Evolutionary conservation across 2,888 invertebrate genomes (phyloP).

Genomic region (Punctoribates punctum): DNA sequence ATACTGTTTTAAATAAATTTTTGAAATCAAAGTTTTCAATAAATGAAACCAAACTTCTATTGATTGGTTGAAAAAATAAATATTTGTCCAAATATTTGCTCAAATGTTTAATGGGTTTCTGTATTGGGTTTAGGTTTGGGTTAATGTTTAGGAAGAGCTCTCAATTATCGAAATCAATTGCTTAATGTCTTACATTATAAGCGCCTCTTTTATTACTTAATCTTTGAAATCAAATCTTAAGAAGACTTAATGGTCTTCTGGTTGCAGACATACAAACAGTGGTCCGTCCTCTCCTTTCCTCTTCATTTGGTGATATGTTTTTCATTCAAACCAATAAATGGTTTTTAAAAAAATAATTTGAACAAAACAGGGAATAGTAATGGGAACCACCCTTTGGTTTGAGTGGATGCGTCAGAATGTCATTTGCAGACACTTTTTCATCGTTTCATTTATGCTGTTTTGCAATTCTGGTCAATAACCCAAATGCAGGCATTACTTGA

Average conservation of each 20-base stretch:
- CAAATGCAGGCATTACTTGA: not conserved
- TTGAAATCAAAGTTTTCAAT: too few species aligned
- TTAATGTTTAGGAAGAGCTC: too few species aligned
- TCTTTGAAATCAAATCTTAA: not conserved
- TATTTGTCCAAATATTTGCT: too few species aligned
- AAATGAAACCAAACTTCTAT: too few species aligned
- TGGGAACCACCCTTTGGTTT: slow-evolving; percentile 9
- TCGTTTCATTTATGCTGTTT: not conserved
- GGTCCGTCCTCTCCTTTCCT: too few species aligned
- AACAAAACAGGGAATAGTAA: not conserved
- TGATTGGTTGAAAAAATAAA: too few species aligned
- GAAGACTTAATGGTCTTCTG: not conserved
- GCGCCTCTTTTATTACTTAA: not conserved
- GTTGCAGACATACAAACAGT: not conserved
- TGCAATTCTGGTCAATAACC: slow-evolving; percentile 33
- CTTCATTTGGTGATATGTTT: slow-evolving; percentile 14
- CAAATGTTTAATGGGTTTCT: too few species aligned
- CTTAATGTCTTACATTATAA: not conserved
- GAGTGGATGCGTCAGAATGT: slow-evolving; percentile 30
- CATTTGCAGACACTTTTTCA: slow-evolving; percentile 21
- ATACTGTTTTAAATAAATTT: too few species aligned
- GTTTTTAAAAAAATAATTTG: not conserved
- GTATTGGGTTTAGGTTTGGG: too few species aligned
- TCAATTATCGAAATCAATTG: not conserved
- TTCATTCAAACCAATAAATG: slow-evolving; percentile 1